Evolutionary conservation across 2,888 invertebrate species (phyloP), one percentile per base, ranked within the genome.

Genomic region (Laothoe populi): DNA sequence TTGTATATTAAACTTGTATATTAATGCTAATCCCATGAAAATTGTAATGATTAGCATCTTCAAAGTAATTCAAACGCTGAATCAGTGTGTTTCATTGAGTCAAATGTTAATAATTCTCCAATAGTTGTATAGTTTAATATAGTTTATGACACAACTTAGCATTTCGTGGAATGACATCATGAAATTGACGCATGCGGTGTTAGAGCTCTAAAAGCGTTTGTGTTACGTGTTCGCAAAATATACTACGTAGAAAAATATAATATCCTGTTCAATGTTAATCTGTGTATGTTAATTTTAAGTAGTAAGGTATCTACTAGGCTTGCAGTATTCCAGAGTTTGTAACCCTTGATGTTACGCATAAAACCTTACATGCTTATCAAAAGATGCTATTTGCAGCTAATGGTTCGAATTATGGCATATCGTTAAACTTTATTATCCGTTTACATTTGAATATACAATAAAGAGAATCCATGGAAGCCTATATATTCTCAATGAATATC

Each of bases 391-490:
- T 53, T 35, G 53, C 11, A 53, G 4, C 13, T 35, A 35, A 35
- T 53, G 53, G 35, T 31, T 19, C 16, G 35, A 19, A 53, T 26
- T 31, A 49, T 35, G 35, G 16, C 31, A 11, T 19, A 63, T 62
- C 65, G 62, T 68, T 62, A 68, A 65, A 67, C 7, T 68, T 66
- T 63, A 64, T 59, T 62, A 57, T 19, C 53, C 24, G 60, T 59
- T 60, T 57, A 53, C 63, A 61, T 64, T 66, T 58, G 62, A 64
- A 66, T 64, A 62, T 53, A 11, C 31, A 63, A 68, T 66, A 61
- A 62, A 60, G 60, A 63, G 65, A 60, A 64, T 64, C 53, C 57
- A 59, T 63, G 45, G 48, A 45, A 53, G 11, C 35, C 35, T 53
- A 11, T 7, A 24, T 19, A 44, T 2, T 44, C 8, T 19, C 19